phyloP scores from a whole-genome alignment of 2,113 vertebrate genomes.

The Callocephalon fimbriatum region DNA sequence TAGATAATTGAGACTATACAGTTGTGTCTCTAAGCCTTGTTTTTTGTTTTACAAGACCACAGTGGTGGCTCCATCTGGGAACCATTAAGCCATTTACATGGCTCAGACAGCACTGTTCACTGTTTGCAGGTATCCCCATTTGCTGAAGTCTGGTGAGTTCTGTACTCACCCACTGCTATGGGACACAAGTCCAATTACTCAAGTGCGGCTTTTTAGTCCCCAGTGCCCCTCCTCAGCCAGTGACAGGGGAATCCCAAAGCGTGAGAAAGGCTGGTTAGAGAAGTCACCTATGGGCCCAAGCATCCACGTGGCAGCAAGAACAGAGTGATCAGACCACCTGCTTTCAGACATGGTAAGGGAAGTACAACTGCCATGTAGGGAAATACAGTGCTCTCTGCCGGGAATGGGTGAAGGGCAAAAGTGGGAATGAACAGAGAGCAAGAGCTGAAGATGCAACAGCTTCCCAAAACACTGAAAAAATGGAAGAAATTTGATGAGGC shows the following conservation, averaged over 20 bases:
- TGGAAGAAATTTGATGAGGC: not conserved
- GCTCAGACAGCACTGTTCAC: not conserved
- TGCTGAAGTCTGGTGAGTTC: not conserved
- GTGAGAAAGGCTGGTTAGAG: not conserved
- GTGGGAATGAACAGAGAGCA: not conserved
- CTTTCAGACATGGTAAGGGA: not conserved
- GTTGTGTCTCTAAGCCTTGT: not conserved
- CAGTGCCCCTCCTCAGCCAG: not conserved
- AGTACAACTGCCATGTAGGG: rapidly evolving
- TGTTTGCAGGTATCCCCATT: not conserved
- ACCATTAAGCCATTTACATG: not conserved
- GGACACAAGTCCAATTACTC: rapidly evolving
- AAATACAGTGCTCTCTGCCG: not conserved
- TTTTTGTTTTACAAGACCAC: not conserved
- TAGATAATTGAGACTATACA: not conserved
- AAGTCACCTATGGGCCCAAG: not conserved
- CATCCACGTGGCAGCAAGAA: not conserved
- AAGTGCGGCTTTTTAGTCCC: not conserved
- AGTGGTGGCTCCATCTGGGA: rapidly evolving
- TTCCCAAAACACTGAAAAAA: not conserved
- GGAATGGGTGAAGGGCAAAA: not conserved
- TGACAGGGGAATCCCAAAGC: not conserved
- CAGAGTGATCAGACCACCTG: rapidly evolving
- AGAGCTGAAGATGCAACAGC: not conserved
- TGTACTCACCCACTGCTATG: not conserved